These are phyloP conservation scores for Parochlus steinenii DNA, from an alignment of 2,888 invertebrate genomes.

Conservation along the genomic window DNA sequence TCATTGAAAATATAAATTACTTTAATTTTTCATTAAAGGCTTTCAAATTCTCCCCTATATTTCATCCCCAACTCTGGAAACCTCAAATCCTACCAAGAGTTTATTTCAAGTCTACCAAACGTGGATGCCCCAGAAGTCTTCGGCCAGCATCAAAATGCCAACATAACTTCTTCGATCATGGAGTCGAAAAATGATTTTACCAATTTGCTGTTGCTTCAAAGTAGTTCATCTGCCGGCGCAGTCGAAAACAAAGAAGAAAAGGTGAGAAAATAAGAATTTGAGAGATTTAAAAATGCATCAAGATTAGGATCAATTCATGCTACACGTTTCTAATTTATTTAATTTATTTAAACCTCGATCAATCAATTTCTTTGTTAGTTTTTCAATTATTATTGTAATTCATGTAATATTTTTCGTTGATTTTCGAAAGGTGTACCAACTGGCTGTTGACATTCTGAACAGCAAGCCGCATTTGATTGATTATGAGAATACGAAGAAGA, in stretches of 20 bases:
- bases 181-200: background rate
- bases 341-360: too few species aligned
- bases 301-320: too few species aligned
- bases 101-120: background rate
- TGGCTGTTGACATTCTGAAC: background rate
- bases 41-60: background rate
- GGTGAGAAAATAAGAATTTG: too few species aligned
- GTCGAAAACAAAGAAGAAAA: background rate
- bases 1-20: too few species aligned
- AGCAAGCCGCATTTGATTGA: background rate
- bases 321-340: too few species aligned
- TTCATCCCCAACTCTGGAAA: background rate
- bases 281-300: too few species aligned
- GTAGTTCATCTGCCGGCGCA: background rate
- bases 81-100: background rate
- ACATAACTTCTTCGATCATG: background rate
- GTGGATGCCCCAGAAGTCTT: background rate
- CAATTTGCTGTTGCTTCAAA: background rate
- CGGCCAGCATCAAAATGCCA: background rate
- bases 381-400: too few species aligned
- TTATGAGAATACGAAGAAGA: background rate
- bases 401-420: too few species aligned
- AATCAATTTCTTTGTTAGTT: too few species aligned
- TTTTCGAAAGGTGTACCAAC: too few species aligned
- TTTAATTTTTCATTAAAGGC: too few species aligned